A percentile compares a stretch with the other conserved stretches of the same genome.
Evolutionary conservation across 1,140 invertebrate species (phyloP).

Genomic region (Hyposmocoma kahamanoa): DNA sequence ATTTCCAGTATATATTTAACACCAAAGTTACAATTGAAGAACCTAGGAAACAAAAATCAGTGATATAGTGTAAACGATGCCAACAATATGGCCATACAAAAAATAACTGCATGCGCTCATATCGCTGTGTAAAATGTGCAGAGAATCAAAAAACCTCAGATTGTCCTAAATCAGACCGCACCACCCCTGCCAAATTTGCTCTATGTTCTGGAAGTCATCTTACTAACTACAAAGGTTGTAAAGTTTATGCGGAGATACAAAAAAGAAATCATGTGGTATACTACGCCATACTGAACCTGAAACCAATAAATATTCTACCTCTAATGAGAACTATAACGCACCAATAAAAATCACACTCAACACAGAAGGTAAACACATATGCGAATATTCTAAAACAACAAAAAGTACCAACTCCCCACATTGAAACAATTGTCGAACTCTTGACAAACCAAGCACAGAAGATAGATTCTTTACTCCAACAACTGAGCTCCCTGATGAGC

Average conservation of each 20-base stretch:
- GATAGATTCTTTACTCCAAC: neutral
- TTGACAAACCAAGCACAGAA: neutral
- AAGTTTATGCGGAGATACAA: neutral
- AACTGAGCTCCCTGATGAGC: neutral
- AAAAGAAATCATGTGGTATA: neutral
- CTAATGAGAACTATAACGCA: neutral
- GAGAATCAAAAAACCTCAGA: neutral
- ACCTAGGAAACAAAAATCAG: neutral
- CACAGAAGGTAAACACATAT: neutral
- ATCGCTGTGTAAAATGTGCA: conserved; percentile 2
- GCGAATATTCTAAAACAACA: neutral
- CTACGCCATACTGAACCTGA: no score
- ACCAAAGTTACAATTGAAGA: neutral
- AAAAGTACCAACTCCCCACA: neutral
- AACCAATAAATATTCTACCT: neutral
- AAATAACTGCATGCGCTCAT: conserved; percentile 1
- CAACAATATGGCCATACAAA: conserved; percentile 6
- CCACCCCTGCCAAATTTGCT: neutral
- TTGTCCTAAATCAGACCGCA: neutral
- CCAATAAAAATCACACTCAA: neutral
- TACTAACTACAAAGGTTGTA: neutral
- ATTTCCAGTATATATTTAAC: neutral
- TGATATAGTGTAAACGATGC: neutral
- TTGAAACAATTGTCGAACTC: neutral
- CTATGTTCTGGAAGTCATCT: neutral